Conservation (phyloP, 2,888 invertebrate species). For the Fragum sueziense region DNA sequence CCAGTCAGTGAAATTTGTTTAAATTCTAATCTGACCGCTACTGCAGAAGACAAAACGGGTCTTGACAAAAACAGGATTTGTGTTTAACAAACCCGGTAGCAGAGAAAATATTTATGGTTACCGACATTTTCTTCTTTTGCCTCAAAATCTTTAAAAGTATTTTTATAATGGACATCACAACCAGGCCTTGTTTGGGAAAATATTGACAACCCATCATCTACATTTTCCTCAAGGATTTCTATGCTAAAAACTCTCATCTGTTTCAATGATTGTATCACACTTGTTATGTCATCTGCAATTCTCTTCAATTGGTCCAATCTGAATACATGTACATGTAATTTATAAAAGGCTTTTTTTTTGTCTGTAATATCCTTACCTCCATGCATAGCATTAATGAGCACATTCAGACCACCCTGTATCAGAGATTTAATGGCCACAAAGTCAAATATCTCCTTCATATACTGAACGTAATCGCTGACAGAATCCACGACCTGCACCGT, state of each 20-base stretch:
- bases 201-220: no score
- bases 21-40: no score
- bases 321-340: not conserved
- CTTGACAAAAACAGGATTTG: no score
- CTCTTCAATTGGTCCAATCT: not conserved
- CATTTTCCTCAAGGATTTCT: no score
- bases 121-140: conserved; percentile 2
- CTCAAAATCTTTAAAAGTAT: no score
- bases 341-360: not conserved
- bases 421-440: conserved; percentile 90
- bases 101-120: not conserved
- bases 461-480: conserved; percentile 92
- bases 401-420: conserved; percentile 90
- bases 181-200: no score
- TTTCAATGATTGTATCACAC: not conserved
- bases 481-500: conserved; percentile 91
- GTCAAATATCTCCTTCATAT: conserved; percentile 99
- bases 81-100: not conserved
- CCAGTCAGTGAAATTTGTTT: no score
- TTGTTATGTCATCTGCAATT: not conserved
- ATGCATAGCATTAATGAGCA: conserved; percentile 96
- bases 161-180: no score
- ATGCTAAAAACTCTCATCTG: no score
- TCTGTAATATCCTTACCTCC: conserved; percentile 88
- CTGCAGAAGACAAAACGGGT: no score